Base-by-base conservation (phyloP, 92 coral and sea anemone species). In the Porites divaricata region DNA sequence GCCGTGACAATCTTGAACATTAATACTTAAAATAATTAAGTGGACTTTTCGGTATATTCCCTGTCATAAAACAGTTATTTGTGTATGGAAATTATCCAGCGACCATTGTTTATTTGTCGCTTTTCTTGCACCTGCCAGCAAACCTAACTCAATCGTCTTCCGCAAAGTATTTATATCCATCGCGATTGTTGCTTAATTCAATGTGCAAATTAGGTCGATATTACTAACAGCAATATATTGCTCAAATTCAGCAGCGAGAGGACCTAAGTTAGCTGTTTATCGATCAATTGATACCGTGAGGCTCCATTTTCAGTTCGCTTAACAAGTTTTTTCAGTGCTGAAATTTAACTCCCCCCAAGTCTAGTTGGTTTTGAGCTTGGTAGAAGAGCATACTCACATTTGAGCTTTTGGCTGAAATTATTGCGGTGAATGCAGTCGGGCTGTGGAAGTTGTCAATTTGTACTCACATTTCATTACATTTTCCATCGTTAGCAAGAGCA, bases 121-220 rank as follows among this genome's bases (percentile, higher is more conserved):
- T 21, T 8, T 17, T 1, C 16, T 57, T 25, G 24, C 66, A 54
- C 74, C 50, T 23, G 35, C 23, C 20, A 52, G 51, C 57, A 10
- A 16, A 17, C 24, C 45, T 15, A 56, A 64, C 22, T 23, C 26
- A 53, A 67, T 1, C 8, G 19, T 68, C 76, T 79, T 51, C 83
- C 64, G 84, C 25, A 35, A 35, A 35, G 45, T 35, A 35, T 53
- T 35, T 19, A 21, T n/a, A 28, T 16, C 13, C n/a, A 35, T 48
- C 3, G 25, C 2, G 58, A 15, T 50, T 64, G 24, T 4, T 51
- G 65, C 75, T 72, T 75, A 35, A 67, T 80, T 72, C 69, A 35
- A 68, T 80, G 68, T 80, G 85, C 85, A 80, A 69, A 80, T 80
- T 54, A 19, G 11, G 52, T 53, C 20, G 76, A 70, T 68, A 52